A percentile compares a stretch with the other conserved stretches of the same genome.
Evolutionary conservation across 1,140 invertebrate genomes (phyloP).

Genomic region (Aphelinus certus): DNA sequence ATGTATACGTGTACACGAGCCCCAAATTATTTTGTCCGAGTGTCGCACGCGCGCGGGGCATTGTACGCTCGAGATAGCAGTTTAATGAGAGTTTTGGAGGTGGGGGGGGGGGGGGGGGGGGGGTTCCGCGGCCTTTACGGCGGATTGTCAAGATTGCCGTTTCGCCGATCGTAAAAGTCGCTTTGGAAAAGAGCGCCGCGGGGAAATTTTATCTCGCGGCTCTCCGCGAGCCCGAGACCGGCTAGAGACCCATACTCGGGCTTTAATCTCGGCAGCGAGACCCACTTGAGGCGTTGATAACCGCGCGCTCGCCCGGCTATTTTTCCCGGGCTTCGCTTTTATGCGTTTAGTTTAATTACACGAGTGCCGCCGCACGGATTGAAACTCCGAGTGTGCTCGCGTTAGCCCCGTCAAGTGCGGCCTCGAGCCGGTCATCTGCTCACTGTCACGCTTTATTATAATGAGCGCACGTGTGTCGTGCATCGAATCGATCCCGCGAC

Average conservation of each 20-base stretch:
- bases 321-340: slow-evolving; percentile 19
- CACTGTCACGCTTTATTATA: no score
- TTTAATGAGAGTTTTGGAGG: not conserved
- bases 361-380: not conserved
- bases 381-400: no score
- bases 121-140: slow-evolving; percentile 25
- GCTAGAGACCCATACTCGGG: not conserved
- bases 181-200: slow-evolving; percentile 29
- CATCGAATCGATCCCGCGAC: no score
- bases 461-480: no score
- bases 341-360: slow-evolving; percentile 30
- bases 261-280: slow-evolving; percentile 28
- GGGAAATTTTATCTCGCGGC: slow-evolving; percentile 37
- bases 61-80: not conserved
- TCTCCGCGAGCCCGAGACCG: not conserved
- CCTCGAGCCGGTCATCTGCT: no score
- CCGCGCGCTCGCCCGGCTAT: slow-evolving; percentile 6
- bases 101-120: not conserved
- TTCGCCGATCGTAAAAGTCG: slow-evolving; percentile 34
- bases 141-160: slow-evolving; percentile 37
- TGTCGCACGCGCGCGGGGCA: not conserved
- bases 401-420: no score
- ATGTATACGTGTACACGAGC: not conserved
- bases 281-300: slow-evolving; percentile 32
- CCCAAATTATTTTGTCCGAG: slow-evolving; percentile 23